These are phyloP conservation scores for Caenorhabditis sp. DNA, from an alignment of 2,888 invertebrate genomes.

Conservation along the genomic window DNA sequence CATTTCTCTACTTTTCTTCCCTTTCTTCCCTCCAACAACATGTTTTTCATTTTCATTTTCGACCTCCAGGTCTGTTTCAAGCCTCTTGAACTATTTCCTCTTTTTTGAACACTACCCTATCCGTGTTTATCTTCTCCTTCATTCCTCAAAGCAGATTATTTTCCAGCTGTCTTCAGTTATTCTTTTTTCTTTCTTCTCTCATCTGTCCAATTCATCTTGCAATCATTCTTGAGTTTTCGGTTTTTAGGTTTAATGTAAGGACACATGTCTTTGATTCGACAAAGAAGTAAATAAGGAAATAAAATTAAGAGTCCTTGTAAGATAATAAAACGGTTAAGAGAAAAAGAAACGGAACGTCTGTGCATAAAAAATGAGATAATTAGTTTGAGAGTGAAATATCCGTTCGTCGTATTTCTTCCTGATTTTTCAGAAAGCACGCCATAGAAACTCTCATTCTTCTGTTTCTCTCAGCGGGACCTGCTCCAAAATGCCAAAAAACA, in stretches of 20 bases:
- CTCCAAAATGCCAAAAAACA: conserved; percentile 14
- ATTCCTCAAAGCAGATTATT: conserved; percentile 5
- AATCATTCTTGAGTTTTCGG: too few species aligned
- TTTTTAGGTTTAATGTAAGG: background rate
- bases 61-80: conserved; percentile 8
- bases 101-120: too few species aligned
- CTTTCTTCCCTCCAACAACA: conserved; percentile 10
- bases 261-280: background rate
- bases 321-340: too few species aligned
- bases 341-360: conserved; percentile 7
- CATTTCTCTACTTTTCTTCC: background rate
- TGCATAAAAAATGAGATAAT: conserved; percentile 4
- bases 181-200: too few species aligned
- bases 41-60: conserved; percentile 29
- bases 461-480: too few species aligned
- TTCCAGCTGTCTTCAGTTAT: background rate
- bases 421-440: too few species aligned
- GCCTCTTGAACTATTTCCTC: conserved; percentile 11
- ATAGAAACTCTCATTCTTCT: too few species aligned
- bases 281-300: background rate
- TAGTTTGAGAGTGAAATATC: background rate
- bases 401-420: too few species aligned
- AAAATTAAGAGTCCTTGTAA: background rate
- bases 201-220: background rate
- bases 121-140: background rate